phyloP scores from a whole-genome alignment of 2,113 vertebrate genomes.

The Pygoscelis adeliae region DNA sequence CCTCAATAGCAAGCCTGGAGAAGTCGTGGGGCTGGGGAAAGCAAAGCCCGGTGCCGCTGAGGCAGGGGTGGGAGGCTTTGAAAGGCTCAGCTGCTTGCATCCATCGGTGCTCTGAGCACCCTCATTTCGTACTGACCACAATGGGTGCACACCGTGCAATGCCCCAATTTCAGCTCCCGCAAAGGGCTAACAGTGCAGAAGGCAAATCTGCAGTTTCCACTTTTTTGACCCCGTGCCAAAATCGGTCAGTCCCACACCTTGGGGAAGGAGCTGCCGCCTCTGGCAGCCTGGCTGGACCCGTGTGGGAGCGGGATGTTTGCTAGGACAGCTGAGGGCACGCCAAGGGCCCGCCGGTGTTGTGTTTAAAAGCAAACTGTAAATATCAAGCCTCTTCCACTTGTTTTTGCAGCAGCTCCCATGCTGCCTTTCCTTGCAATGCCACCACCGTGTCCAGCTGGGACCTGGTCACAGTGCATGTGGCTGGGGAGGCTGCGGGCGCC shows the following conservation, averaged over 20 bases:
- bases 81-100: neutral
- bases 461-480: rapidly evolving
- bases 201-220: neutral
- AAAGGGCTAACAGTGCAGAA: neutral
- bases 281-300: neutral
- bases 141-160: rapidly evolving
- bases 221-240: neutral
- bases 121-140: neutral
- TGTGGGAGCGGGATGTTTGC: neutral
- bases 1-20: neutral
- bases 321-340: neutral
- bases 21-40: neutral
- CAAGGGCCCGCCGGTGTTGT: neutral
- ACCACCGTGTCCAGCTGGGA: neutral
- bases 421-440: neutral
- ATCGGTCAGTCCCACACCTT: rapidly evolving
- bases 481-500: rapidly evolving
- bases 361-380: neutral
- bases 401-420: neutral
- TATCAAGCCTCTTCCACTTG: neutral
- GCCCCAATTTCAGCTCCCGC: rapidly evolving
- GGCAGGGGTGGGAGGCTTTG: neutral
- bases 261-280: neutral
- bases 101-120: neutral
- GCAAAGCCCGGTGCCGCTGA: rapidly evolving